Conservation (phyloP, 2,113 vertebrate species). For the Misgurnus anguillicaudatus region DNA sequence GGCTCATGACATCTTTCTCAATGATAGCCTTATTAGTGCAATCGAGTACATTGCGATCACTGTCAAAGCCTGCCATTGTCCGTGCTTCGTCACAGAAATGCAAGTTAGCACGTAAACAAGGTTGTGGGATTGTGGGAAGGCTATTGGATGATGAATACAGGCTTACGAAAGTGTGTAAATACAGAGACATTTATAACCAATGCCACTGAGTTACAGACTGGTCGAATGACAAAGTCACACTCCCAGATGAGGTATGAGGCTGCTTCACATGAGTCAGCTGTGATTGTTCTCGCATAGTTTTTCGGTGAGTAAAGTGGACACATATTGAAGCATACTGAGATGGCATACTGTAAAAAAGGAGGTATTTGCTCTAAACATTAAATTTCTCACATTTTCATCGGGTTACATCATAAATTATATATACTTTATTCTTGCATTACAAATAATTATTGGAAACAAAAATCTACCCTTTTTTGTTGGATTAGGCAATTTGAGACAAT, state of each 20-base stretch:
- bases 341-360: conserved; percentile 5
- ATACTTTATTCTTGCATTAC: background rate
- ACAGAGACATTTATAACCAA: conserved; percentile 29
- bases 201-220: conserved; percentile 30
- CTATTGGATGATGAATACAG: conserved; percentile 42
- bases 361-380: background rate
- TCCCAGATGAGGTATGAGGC: background rate
- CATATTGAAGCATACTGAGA: background rate
- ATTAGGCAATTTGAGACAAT: no score
- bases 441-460: background rate
- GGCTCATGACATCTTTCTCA: conserved; percentile 49
- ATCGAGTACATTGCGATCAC: conserved; percentile 37
- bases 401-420: background rate
- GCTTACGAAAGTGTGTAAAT: conserved; percentile 46
- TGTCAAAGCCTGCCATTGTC: conserved; percentile 51
- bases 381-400: background rate
- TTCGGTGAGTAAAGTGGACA: background rate
- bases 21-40: conserved; percentile 52
- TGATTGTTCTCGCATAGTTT: background rate
- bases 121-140: conserved; percentile 28
- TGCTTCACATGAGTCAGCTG: conserved; percentile 18
- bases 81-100: conserved; percentile 38
- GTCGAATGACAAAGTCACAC: background rate
- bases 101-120: conserved; percentile 46
- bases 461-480: no score